These are phyloP conservation scores for Papilio polytes DNA, from an alignment of 1,140 invertebrate genomes.

Conservation along the genomic window DNA sequence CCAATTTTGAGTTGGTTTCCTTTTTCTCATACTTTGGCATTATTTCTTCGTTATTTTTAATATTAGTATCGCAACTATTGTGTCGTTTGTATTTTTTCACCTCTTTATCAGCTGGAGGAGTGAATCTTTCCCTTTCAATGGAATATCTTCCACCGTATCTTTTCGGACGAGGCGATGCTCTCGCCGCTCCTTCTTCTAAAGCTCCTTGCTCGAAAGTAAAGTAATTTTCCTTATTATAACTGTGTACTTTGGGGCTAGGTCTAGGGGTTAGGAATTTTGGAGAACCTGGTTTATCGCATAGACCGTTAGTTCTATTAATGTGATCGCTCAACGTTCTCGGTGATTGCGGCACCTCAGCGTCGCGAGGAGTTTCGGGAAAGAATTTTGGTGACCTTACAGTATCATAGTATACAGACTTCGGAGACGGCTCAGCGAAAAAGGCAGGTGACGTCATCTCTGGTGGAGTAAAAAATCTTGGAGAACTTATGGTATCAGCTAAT, in stretches of 20 bases:
- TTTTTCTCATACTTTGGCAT: slow-evolving; percentile 66
- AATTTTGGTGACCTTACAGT: slow-evolving; percentile 75
- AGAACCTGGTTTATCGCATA: slow-evolving; percentile 73
- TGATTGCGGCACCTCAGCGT: slow-evolving; percentile 70
- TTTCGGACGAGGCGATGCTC: slow-evolving; percentile 62
- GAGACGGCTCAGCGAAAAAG: slow-evolving; percentile 78
- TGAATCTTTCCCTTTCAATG: slow-evolving; percentile 73
- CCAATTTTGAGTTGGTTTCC: slow-evolving; percentile 54
- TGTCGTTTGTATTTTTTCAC: slow-evolving; percentile 73
- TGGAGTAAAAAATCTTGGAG: slow-evolving; percentile 77
- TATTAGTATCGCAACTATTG: slow-evolving; percentile 78
- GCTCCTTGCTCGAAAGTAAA: slow-evolving; percentile 72
- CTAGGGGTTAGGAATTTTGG: slow-evolving; percentile 71
- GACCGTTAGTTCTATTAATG: slow-evolving; percentile 72
- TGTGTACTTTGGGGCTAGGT: slow-evolving; percentile 75
- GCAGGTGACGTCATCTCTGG: slow-evolving; percentile 75
- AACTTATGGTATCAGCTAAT: slow-evolving; percentile 66
- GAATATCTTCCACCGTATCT: slow-evolving; percentile 75
- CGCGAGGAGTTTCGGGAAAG: slow-evolving; percentile 74
- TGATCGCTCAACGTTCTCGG: slow-evolving; percentile 72
- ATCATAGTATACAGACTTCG: slow-evolving; percentile 77
- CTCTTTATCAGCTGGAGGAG: slow-evolving; percentile 75
- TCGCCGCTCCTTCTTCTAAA: slow-evolving; percentile 55
- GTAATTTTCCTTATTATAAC: slow-evolving; percentile 79
- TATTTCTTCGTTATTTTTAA: slow-evolving; percentile 72